Evolutionary conservation across 2,888 invertebrate species (phyloP), one percentile per base, ranked within the genome.

Genomic region (Xanthorhoe spadicearia): DNA sequence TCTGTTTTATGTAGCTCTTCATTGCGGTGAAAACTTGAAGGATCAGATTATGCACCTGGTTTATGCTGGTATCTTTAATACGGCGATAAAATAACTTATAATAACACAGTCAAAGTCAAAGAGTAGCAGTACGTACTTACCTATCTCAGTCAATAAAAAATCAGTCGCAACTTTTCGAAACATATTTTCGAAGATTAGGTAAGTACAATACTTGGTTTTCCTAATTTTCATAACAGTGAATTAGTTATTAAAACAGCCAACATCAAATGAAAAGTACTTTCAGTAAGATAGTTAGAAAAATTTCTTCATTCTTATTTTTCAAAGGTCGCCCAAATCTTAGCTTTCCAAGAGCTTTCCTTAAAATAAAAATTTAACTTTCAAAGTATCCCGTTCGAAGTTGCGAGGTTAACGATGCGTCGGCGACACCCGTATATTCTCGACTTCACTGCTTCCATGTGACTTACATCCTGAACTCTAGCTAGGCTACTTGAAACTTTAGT

Each of bases 341-440:
- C 15, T 19, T 54, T 60, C 57, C 38, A 32, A 63, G 50, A 66
- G 57, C 52, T 51, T 58, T 64, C 62, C 55, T 59, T 52, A 57
- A 58, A 67, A 62, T 68, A 63, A 70, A 69, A 69, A 71, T 73
- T 71, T 71, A 52, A 70, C 69, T 72, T 71, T 71, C 73, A 73
- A 75, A 74, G 64, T 71, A 76, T 78, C 73, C 72, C 58, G 66
- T 74, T 73, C 69, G 71, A 72, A 76, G 69, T 76, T 71, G 68
- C 52, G 50, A 70, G 69, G 68, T 75, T 73, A 72, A 68, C 70
- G 72, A 74, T 64, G 69, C 61, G 65, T 50, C 59, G 60, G 68
- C 54, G 64, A 55, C 46, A 57, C 28, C 52, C 43, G 52, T 53
- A 23, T 46, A 64, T 68, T 62, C 49, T 46, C 6, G 53, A 60